Conservation (phyloP, 2,888 invertebrate species). For the Melipona beecheii region DNA sequence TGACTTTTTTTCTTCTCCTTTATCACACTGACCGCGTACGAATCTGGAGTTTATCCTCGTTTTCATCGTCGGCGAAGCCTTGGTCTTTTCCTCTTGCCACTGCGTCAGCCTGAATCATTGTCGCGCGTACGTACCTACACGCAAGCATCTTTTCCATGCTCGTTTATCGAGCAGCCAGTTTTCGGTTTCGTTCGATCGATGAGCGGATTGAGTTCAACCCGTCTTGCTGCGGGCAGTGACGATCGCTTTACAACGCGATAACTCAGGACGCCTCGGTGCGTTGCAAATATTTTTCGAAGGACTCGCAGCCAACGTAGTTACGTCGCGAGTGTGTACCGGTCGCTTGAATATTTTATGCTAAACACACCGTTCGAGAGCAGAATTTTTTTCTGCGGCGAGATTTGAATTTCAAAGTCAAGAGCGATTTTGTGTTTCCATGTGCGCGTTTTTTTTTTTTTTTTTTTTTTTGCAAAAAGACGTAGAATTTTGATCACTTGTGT, state of each 20-base stretch:
- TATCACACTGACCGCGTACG: neutral
- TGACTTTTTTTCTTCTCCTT: too few relatives aligned
- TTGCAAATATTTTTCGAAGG: neutral
- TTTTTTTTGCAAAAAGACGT: neutral
- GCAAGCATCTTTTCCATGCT: neutral
- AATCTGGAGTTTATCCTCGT: constrained; percentile 21
- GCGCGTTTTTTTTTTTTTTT: neutral
- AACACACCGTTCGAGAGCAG: neutral
- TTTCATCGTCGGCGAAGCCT: constrained; percentile 20
- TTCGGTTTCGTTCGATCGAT: constrained; percentile 52
- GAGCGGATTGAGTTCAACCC: constrained; percentile 20
- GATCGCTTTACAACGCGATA: neutral
- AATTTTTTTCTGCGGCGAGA: neutral
- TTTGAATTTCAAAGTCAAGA: constrained; percentile 7
- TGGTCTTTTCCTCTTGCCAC: constrained; percentile 40
- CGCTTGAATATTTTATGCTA: constrained; percentile 5
- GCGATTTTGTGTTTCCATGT: neutral
- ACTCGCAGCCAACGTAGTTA: neutral
- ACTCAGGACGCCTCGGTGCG: neutral
- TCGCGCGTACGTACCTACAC: neutral
- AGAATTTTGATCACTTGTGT: too few relatives aligned
- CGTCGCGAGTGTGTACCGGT: neutral
- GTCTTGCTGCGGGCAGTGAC: neutral
- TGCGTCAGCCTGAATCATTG: constrained; percentile 40
- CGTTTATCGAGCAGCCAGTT: constrained; percentile 49